Evolutionary conservation across 2,113 vertebrate species (phyloP).

Genomic region (Hyaena hyaena): DNA sequence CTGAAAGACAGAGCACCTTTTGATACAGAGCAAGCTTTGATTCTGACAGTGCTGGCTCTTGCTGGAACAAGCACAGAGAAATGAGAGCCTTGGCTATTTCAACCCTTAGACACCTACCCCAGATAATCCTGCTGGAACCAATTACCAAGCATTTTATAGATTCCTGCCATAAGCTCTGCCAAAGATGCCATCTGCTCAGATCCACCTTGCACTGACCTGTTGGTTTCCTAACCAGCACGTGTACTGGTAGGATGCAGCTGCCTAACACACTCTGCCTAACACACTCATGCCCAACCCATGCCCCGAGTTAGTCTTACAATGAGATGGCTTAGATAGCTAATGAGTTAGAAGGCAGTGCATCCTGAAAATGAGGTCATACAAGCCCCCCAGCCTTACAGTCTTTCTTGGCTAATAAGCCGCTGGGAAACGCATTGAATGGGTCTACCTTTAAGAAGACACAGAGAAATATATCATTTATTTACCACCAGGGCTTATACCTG

Average conservation of each 20-base stretch:
- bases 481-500: neutral
- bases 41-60: constrained; percentile 63
- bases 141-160: constrained; percentile 62
- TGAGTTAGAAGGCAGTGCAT: constrained; percentile 33
- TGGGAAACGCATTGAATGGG: constrained; percentile 56
- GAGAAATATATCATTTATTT: constrained; percentile 65
- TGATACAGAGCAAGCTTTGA: constrained; percentile 83
- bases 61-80: constrained; percentile 61
- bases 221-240: constrained; percentile 27
- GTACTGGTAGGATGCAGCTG: neutral
- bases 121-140: constrained; percentile 76
- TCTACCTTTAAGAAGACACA: constrained; percentile 51
- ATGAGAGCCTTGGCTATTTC: constrained; percentile 72
- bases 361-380: constrained; percentile 64
- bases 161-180: constrained; percentile 57
- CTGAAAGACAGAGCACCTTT: constrained; percentile 80
- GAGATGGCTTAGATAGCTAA: constrained; percentile 54
- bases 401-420: constrained; percentile 64
- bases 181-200: constrained; percentile 40
- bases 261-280: neutral
- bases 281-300: too few relatives aligned
- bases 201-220: neutral
- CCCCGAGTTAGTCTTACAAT: neutral
- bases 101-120: constrained; percentile 60
- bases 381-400: constrained; percentile 24